These are phyloP conservation scores for Pissodes strobi DNA, from an alignment of 1,140 invertebrate species.

Conservation along the genomic window DNA sequence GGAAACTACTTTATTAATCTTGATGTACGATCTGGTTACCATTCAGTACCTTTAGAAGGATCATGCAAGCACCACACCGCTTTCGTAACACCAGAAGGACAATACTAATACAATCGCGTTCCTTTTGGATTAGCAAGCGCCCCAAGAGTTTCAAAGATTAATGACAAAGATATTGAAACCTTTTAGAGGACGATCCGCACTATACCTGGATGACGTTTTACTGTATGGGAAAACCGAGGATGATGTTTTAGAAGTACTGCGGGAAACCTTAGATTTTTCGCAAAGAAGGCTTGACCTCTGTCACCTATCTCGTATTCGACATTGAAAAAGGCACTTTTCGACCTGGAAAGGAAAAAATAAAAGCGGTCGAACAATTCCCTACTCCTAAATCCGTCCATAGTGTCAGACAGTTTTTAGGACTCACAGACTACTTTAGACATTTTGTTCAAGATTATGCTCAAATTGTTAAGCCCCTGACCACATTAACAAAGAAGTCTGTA, in stretches of 20 bases:
- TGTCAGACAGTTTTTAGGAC: background rate
- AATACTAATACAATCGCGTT: conserved; percentile 41
- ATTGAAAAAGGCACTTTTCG: too few relatives aligned
- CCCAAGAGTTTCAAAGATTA: too few relatives aligned
- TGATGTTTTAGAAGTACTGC: background rate
- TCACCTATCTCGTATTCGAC: too few relatives aligned
- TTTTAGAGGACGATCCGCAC: conserved; percentile 22
- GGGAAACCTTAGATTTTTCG: background rate
- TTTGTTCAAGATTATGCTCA: conserved; percentile 10
- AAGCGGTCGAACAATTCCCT: conserved; percentile 8
- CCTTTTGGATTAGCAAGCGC: too few relatives aligned
- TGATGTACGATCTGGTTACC: conserved; percentile 38
- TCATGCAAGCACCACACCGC: conserved; percentile 37
- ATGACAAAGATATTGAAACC: conserved; percentile 35
- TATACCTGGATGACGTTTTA: conserved; percentile 42
- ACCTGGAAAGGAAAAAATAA: conserved; percentile 1
- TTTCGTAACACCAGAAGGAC: too few relatives aligned
- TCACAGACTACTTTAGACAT: conserved; percentile 1
- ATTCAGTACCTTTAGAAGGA: conserved; percentile 24
- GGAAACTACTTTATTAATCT: conserved; percentile 32
- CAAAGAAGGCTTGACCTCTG: background rate
- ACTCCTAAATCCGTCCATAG: background rate
- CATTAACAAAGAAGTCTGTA: background rate
- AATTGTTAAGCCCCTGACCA: conserved; percentile 1
- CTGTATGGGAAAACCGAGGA: conserved; percentile 53